Base-by-base conservation (phyloP, 2,113 vertebrate species). In the Paramormyrops kingsleyae region DNA sequence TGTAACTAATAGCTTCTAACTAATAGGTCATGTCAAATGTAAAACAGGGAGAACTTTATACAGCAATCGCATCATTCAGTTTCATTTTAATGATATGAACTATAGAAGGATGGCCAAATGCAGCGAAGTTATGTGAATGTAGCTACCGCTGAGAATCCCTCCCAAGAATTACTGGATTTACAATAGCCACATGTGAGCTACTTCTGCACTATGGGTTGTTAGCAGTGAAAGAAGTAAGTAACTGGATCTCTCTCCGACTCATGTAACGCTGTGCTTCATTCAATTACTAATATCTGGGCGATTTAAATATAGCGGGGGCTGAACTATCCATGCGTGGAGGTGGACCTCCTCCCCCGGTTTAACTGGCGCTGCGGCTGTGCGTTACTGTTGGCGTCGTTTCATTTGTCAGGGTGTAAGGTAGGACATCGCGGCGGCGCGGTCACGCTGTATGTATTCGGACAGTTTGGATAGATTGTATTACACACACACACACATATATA, bases 341-440 rank as follows among this genome's bases (percentile, higher is more conserved):
- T 92, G 90, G 91, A 47, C 83, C 88, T 89, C 80, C 88, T 88
- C 91, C 92, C 89, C 89, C 59, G 77, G 87, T 92, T 92, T 91
- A 92, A 91, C 94, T 94, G 92, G 91, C 92, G 93, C 93, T 91
- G 93, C 91, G 91, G 93, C 92, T 93, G 91, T 93, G 90, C 47
- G 90, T 87, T 89, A 62, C 59, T 56, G 24, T 62, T 89, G 91
- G 89, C 87, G 88, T 90, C 89, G 50, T n/a, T 50, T 90, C 89
- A 93, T 91, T 92, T 92, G 91, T 92, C 90, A 62, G 47, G 87
- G 92, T 92, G 92, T 47, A 93, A 88, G 52, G 90, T 46, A 84
- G 19, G 42, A 84, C 9, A 24, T 84, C 35, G 39, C 42, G 21
- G 62, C n/a, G 62, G 62, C 27, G 53, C 1, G 59, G 59, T 66